Percentiles rank a stretch among this genome's conserved stretches.
phyloP scores from a whole-genome alignment of 2,888 invertebrate species.

The Hemicrepidius hirtus region DNA sequence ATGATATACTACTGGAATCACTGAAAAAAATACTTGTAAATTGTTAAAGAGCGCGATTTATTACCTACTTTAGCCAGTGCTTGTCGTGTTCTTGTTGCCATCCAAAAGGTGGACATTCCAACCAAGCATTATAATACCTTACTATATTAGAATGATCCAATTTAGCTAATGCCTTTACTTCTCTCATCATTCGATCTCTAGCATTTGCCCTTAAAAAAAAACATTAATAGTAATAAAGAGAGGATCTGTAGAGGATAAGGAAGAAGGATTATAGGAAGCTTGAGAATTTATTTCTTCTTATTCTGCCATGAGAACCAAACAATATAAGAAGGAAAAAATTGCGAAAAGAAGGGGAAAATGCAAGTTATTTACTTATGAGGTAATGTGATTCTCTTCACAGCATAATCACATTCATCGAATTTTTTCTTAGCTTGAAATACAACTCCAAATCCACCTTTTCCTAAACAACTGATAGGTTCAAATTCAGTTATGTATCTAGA shows the following conservation, averaged over 20 bases:
- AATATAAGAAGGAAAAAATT: slow-evolving; percentile 14
- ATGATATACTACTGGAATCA: slow-evolving; percentile 35
- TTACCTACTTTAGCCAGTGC: slow-evolving; percentile 69
- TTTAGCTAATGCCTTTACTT: slow-evolving; percentile 95
- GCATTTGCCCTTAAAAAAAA: slow-evolving; percentile 83
- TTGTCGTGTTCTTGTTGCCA: slow-evolving; percentile 91
- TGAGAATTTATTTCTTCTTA: too few relatives aligned
- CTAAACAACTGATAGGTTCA: slow-evolving; percentile 85
- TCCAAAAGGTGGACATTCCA: slow-evolving; percentile 91
- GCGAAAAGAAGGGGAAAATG: too few relatives aligned
- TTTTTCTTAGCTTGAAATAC: slow-evolving; percentile 97
- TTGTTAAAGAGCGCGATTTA: not conserved
- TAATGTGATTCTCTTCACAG: slow-evolving; percentile 94
- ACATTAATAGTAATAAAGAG: slow-evolving; percentile 5
- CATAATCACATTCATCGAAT: slow-evolving; percentile 95
- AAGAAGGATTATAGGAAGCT: too few relatives aligned
- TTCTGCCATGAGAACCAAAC: too few relatives aligned
- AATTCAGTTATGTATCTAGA: slow-evolving; percentile 90
- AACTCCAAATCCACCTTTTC: slow-evolving; percentile 96
- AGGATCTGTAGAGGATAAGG: too few relatives aligned
- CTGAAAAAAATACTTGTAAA: slow-evolving; percentile 14
- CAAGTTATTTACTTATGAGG: slow-evolving; percentile 79
- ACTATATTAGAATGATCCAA: slow-evolving; percentile 97
- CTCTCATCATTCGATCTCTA: slow-evolving; percentile 92
- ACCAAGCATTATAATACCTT: slow-evolving; percentile 96